Base-by-base conservation (phyloP, 2,113 vertebrate species). In the Sula dactylatra region DNA sequence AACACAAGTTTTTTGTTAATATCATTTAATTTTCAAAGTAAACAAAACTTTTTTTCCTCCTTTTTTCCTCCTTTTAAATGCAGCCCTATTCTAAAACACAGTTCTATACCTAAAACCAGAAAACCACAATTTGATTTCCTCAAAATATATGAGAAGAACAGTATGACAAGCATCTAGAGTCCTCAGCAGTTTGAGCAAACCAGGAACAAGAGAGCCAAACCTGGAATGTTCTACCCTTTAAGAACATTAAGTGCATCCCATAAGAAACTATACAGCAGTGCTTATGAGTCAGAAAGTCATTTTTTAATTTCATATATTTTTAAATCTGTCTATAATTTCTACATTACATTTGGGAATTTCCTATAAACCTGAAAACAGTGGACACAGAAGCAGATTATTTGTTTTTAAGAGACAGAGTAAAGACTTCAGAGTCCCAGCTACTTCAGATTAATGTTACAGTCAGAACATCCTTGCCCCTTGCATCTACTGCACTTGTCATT, bases 1-100 rank as follows among this genome's bases (percentile, higher is more conserved):
- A 81, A n/a, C 7, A 62, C 1, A 45, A 44, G 0, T 12, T 61
- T 71, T 81, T 88, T 16, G 10, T 52, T 38, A 76, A 52, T 4
- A 18, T 6, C 1, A 10, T 38, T 36, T 65, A 36, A 44, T 32
- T 79, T 76, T 56, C 38, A 36, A 61, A 56, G 4, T 21, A 88
- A 74, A 65, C 2, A 66, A 9, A 31, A 5, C 0, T 13, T 15
- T 4, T 25, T 62, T 9, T 6, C 10, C 3, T 2, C 5, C 0
- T 13, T 15, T 4, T 25, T 62, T 9, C 5, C 10, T 4, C 2
- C 5, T 54, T 55, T 54, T 45, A 61, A 66, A 50, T 32, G 10
- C 2, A n/a, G 13, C n/a, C 71, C 24, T 50, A 18, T 40, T 82
- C 19, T 40, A 58, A 65, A 38, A 71, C 18, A 40, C 31, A 31